phyloP scores from a whole-genome alignment of 2,113 vertebrate species.

The Ciconia maguari region DNA sequence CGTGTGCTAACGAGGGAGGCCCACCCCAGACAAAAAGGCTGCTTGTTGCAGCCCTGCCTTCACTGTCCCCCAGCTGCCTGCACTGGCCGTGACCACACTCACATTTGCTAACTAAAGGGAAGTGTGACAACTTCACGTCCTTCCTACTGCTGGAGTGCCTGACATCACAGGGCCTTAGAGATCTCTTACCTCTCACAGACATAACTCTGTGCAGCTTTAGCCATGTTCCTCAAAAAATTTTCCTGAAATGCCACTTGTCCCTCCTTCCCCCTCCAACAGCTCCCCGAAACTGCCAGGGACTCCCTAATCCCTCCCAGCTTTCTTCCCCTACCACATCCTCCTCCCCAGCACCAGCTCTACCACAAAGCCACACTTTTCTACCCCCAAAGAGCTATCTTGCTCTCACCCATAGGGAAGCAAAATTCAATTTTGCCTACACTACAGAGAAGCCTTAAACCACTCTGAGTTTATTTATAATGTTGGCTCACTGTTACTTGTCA shows the following conservation, averaged over 20 bases:
- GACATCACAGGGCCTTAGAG: not conserved
- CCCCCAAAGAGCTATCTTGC: not conserved
- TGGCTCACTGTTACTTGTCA: not conserved
- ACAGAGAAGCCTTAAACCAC: not conserved
- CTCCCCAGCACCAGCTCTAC: not conserved
- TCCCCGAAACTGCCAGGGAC: not conserved
- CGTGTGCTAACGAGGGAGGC: accelerated
- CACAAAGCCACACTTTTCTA: not conserved
- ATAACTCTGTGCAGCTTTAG: not conserved
- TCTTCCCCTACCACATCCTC: not conserved
- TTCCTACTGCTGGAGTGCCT: not conserved
- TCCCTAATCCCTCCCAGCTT: not conserved
- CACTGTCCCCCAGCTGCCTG: not conserved
- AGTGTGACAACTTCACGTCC: not conserved
- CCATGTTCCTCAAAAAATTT: not conserved
- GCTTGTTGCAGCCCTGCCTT: not conserved
- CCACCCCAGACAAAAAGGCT: not conserved
- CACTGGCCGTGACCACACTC: accelerated
- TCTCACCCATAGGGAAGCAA: not conserved
- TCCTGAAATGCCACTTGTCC: not conserved
- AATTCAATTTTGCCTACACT: not conserved
- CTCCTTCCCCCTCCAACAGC: not conserved
- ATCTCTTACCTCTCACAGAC: not conserved
- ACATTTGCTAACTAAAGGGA: not conserved
- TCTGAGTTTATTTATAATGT: not conserved